Percentiles rank a stretch among this genome's conserved stretches.
phyloP scores from a whole-genome alignment of 2,888 invertebrate genomes.

The Branchellion lobata region DNA sequence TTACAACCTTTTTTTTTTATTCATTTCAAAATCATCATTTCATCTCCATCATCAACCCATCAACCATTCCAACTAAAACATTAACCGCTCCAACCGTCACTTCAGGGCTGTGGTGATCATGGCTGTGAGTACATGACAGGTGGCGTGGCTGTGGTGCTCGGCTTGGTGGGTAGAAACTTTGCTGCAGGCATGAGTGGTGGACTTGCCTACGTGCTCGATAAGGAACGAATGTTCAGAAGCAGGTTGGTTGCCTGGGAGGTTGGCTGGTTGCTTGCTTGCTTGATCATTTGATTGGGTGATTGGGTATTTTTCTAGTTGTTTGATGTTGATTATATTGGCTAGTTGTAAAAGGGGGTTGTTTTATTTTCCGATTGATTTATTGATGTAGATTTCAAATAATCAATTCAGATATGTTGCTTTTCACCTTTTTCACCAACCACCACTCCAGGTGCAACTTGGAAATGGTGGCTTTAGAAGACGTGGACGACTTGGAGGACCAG shows the following conservation, averaged over 20 bases:
- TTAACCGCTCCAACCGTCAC: not conserved
- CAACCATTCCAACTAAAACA: no score
- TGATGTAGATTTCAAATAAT: no score
- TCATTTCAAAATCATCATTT: not conserved
- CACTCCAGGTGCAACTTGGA: conserved; percentile 77
- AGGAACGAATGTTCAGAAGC: conserved; percentile 58
- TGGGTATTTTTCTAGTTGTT: not conserved
- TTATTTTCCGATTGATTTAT: no score
- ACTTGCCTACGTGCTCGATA: conserved; percentile 90
- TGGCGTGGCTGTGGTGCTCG: conserved; percentile 83
- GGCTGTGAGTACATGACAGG: conserved; percentile 99
- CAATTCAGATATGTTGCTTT: no score
- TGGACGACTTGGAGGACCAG: conserved; percentile 78
- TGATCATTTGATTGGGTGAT: not conserved
- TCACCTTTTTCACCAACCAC: no score
- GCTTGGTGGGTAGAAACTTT: conserved; percentile 93
- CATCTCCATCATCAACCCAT: not conserved
- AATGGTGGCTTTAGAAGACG: conserved; percentile 84
- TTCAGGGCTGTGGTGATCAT: conserved; percentile 90
- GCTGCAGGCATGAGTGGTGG: conserved; percentile 99
- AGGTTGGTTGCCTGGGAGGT: not conserved
- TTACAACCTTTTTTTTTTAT: not conserved
- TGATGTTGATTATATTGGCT: not conserved
- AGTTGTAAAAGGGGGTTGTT: not conserved
- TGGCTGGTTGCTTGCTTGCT: not conserved